Base-by-base conservation (phyloP, 2,888 invertebrate genomes). In the Heliconius aoede region DNA sequence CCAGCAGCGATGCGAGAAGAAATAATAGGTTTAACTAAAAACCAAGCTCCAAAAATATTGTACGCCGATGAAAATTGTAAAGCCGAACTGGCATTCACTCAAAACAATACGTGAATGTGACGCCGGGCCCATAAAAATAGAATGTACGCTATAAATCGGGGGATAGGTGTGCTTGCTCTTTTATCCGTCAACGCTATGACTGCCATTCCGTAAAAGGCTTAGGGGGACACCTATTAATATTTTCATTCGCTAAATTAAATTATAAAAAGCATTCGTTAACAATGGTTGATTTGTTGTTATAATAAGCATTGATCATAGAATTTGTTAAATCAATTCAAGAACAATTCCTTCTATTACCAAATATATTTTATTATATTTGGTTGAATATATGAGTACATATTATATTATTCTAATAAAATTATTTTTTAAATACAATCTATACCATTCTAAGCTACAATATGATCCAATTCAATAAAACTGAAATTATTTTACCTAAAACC, bases 61-160 rank as follows among this genome's bases (percentile, higher is more conserved):
- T 32, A 36, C 24, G 24, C 51, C 30, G 26, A 60, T 46, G 71
- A 64, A 73, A 73, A 76, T 68, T 60, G 46, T 46, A 73, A 58
- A 73, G 40, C 24, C 65, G 60, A 65, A 61, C 71, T 64, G 64
- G 30, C 60, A 72, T 76, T 78, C 76, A 74, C 78, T 79, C 76
- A 77, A 71, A 77, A 77, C 77, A 79, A 79, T 73, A 75, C 68
- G 74, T 40, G 72, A 61, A 74, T 72, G n/a, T 60, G 62, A 72
- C 74, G 77, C 75, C 58, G 69, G 21, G 30, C 46, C 60, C 64
- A 75, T 77, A 75, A 75, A 77, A 74, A 72, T 75, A 76, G 72
- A 77, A 77, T 64, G 74, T 32, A 15, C 24, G 76, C 74, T 72
- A 77, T 79, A 77, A 79, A 79, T 77, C 79, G 64, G 30, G 51